phyloP scores from a whole-genome alignment of 2,797 vertebrate species.

The Bovichtus diacanthus region DNA sequence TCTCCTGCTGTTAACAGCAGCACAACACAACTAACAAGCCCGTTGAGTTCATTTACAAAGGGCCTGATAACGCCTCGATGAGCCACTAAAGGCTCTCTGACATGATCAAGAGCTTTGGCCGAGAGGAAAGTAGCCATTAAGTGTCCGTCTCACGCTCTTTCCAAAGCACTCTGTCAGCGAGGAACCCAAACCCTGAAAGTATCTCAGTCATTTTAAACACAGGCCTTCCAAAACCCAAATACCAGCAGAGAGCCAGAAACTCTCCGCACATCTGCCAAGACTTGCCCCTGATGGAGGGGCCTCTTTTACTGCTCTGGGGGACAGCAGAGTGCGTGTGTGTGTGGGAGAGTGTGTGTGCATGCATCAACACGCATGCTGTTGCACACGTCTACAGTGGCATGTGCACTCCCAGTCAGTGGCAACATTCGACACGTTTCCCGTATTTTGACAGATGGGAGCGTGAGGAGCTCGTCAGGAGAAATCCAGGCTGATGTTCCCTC shows the following conservation, averaged over 20 bases:
- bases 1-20: neutral
- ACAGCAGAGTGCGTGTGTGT: neutral
- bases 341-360: constrained; percentile 21
- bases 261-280: constrained; percentile 80
- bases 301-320: constrained; percentile 47
- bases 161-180: constrained; percentile 39
- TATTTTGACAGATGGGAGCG: constrained; percentile 79
- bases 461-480: constrained; percentile 18
- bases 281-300: constrained; percentile 66
- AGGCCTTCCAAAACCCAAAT: constrained; percentile 77
- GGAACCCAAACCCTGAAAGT: constrained; percentile 71
- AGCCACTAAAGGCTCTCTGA: constrained; percentile 20
- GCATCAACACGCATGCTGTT: constrained; percentile 29
- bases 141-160: constrained; percentile 25
- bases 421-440: constrained; percentile 43
- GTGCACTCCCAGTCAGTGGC: neutral
- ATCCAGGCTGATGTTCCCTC: constrained; percentile 13
- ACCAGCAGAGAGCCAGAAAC: constrained; percentile 70
- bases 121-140: constrained; percentile 16
- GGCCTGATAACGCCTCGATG: constrained; percentile 21
- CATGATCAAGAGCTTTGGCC: constrained; percentile 41
- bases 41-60: constrained; percentile 12
- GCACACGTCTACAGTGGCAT: neutral
- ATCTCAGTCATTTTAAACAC: constrained; percentile 84
- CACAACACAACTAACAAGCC: neutral